These are phyloP conservation scores for Lophius americanus DNA, from an alignment of 2,797 vertebrate species.

Conservation along the genomic window DNA sequence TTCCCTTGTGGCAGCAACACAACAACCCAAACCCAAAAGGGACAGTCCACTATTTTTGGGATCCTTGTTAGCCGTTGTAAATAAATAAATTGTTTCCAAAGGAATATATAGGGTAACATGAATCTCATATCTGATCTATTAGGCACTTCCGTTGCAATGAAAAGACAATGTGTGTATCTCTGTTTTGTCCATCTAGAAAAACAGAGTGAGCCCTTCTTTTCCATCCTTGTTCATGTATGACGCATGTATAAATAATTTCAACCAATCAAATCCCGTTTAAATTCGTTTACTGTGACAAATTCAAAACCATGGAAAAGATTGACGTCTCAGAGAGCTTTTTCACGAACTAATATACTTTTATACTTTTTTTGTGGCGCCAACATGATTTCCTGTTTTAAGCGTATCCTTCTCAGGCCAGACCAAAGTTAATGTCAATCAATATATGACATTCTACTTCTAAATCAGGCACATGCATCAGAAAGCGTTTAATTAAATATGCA, in stretches of 20 bases:
- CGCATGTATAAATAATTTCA: too few species aligned
- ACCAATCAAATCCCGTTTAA: too few species aligned
- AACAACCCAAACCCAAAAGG: too few species aligned
- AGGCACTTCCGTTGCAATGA: constrained; percentile 5
- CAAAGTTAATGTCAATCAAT: too few species aligned
- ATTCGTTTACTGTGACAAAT: constrained; percentile 17
- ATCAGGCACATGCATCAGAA: too few species aligned
- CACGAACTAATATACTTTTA: constrained; percentile 18
- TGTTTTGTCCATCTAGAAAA: background rate
- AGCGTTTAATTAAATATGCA: background rate
- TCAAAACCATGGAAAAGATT: constrained; percentile 10
- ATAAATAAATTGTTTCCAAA: background rate
- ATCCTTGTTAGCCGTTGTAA: too few species aligned
- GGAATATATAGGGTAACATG: constrained; percentile 13
- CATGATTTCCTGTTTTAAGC: background rate
- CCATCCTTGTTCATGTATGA: background rate
- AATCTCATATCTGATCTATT: constrained; percentile 19
- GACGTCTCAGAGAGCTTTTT: background rate
- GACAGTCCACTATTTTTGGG: too few species aligned
- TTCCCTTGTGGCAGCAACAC: too few species aligned
- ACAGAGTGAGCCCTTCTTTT: constrained; percentile 14
- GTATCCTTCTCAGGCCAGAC: background rate
- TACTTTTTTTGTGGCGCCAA: constrained; percentile 6
- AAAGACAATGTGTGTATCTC: background rate
- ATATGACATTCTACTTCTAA: too few species aligned